Base-by-base conservation (phyloP, 2,888 invertebrate genomes). In the Geotrupes spiniger region DNA sequence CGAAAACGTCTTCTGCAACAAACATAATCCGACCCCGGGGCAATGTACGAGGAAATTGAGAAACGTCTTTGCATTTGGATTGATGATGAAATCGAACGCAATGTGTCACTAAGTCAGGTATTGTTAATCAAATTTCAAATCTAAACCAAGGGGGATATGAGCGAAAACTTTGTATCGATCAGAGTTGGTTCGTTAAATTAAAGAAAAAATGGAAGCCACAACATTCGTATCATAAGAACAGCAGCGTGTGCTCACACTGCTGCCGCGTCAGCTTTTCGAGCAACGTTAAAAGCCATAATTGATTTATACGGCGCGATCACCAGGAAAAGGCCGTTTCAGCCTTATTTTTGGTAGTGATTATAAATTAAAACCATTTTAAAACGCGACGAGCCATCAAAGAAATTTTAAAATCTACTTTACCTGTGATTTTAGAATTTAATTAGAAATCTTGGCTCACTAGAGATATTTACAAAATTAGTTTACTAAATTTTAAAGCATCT, bases 311-410 rank as follows among this genome's bases (percentile, higher is more conserved):
- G n/a, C n/a, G n/a, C n/a, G n/a, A n/a, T n/a, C n/a, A n/a, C n/a
- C n/a, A n/a, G n/a, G n/a, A n/a, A n/a, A n/a, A n/a, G n/a, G n/a
- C n/a, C n/a, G n/a, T n/a, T n/a, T n/a, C n/a, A n/a, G n/a, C n/a
- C n/a, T n/a, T n/a, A n/a, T n/a, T n/a, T n/a, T n/a, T n/a, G n/a
- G n/a, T n/a, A n/a, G 61, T 42, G 60, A 62, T 40, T 59, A 57
- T 29, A 64, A 63, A 51, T 44, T 63, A 36, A 62, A 63, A 49
- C 61, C 64, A 44, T 38, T 53, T 52, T 5, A 42, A 55, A 52
- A 54, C 21, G 28, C 51, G 54, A 45, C 45, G 49, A 41, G 46
- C 53, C 2, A 33, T 58, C 41, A 53, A 52, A 36, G 48, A 45
- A n/a, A 44, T 42, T 27, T 48, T 28, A 14, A 57, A 58, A 55